Base-by-base conservation (phyloP, 1,140 invertebrate genomes). In the Drosophila watanabei region DNA sequence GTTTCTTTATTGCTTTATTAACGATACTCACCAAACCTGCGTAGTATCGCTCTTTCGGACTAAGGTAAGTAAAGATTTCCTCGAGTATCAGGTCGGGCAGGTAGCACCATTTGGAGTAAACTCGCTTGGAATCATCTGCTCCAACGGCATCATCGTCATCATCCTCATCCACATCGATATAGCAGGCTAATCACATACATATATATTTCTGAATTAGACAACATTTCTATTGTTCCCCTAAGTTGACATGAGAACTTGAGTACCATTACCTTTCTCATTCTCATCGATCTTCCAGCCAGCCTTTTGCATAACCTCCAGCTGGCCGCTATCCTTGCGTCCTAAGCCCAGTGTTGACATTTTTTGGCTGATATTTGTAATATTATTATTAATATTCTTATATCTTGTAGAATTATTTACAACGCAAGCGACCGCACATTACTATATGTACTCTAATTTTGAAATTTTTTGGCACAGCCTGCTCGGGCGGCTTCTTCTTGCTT, bases 41-140 rank as follows among this genome's bases (percentile, higher is more conserved):
- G 75, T 96, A 95, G 84, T 97, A 97, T 14, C 96, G 94, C 77
- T 97, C 95, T 35, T 95, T 94, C 18, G 96, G 95, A 0, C 93
- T 94, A 14, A 98, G 93, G 83, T 96, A 95, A 0, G 95, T 94
- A 86, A 97, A 97, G 57, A 98, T 95, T 86, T 97, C 94, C 90
- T 98, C 97, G 11, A 98, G 87, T 6, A 97, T 76, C 18, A 98
- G 94, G 82, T 97, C 96, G 0, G 97, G 97, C 28, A 97, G 90
- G 54, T 95, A 93, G 61, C 94, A 94, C 97, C 97, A 98, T 20
- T 93, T 69, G 16, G 95, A 95, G 66, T 95, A 95, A 14, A 87
- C 80, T 46, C 93, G 90, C n/a, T 82, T 77, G 35, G 92, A 85
- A 20, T 94, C 93, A 28, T 79, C 65, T 2, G 37, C 24, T n/a